Evolutionary conservation across 2,797 vertebrate species (phyloP).

Genomic region (Lagodon rhomboides): DNA sequence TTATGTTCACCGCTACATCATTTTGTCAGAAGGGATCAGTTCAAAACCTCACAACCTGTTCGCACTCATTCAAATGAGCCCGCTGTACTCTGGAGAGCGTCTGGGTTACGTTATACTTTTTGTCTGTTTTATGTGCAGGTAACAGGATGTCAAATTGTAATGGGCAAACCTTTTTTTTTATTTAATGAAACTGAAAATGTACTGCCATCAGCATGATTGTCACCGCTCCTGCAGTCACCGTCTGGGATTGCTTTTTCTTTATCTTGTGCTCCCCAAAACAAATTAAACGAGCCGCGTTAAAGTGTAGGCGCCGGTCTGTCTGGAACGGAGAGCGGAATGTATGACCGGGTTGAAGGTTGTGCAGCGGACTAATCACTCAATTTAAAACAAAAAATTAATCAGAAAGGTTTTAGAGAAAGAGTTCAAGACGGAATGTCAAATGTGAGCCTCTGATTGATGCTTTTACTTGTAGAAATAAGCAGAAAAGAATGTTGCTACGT

Average conservation of each 20-base stretch:
- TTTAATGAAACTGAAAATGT: slow-evolving; percentile 1
- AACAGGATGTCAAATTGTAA: neutral
- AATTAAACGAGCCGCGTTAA: neutral
- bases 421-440: neutral
- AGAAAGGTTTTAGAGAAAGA: neutral
- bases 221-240: neutral
- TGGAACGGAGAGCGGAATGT: neutral
- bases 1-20: neutral
- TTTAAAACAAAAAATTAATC: neutral
- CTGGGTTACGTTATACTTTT: neutral
- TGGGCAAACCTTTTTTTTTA: neutral
- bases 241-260: slow-evolving; percentile 27
- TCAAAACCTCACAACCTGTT: neutral
- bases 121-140: neutral
- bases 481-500: neutral
- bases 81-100: neutral
- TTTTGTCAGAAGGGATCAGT: neutral
- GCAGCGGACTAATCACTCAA: neutral
- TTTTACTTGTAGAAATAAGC: neutral
- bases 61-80: neutral
- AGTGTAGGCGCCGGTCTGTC: neutral
- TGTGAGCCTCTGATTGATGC: neutral
- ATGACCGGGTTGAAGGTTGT: neutral
- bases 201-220: neutral
- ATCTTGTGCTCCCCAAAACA: slow-evolving; percentile 1